Percentiles rank a stretch among this genome's conserved stretches.
Conservation (phyloP, 2,888 invertebrate species). For the Acanthoscelides obtectus region DNA sequence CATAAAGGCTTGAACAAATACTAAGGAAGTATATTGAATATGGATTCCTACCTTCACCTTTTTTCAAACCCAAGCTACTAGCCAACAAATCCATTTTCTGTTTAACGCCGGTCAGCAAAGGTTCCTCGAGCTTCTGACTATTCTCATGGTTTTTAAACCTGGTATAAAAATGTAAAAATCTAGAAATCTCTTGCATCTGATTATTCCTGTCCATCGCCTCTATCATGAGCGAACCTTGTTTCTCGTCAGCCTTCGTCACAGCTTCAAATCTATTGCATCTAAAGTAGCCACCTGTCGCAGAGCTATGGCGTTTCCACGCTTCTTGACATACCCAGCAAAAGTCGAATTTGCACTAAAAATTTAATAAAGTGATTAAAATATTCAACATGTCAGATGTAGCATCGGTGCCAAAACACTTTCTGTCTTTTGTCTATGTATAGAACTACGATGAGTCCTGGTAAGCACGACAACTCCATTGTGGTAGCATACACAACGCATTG, state of each 20-base stretch:
- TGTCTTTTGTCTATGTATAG: background rate
- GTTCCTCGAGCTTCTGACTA: conserved; percentile 59
- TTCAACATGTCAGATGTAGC: too few relatives aligned
- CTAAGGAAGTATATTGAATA: background rate
- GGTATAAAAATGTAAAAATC: conserved; percentile 63
- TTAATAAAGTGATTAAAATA: conserved; percentile 8
- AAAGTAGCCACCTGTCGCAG: conserved; percentile 66
- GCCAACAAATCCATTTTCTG: conserved; percentile 61
- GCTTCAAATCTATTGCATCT: conserved; percentile 59
- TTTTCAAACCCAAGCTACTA: conserved; percentile 47
- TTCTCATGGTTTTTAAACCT: conserved; percentile 62
- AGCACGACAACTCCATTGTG: too few relatives aligned
- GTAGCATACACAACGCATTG: too few relatives aligned
- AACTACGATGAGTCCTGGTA: too few relatives aligned
- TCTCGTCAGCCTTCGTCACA: conserved; percentile 58
- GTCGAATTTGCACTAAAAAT: conserved; percentile 62
- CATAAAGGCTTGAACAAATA: too few relatives aligned
- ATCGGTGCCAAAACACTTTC: too few relatives aligned
- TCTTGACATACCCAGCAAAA: conserved; percentile 72
- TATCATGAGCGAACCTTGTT: conserved; percentile 53
- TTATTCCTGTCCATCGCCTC: conserved; percentile 57
- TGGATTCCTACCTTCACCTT: conserved; percentile 39
- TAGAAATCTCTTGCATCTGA: conserved; percentile 58
- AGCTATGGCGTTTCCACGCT: conserved; percentile 66
- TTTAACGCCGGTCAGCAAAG: conserved; percentile 54